Base-by-base conservation (phyloP, 2,113 vertebrate species). In the Syngnathus floridae region DNA sequence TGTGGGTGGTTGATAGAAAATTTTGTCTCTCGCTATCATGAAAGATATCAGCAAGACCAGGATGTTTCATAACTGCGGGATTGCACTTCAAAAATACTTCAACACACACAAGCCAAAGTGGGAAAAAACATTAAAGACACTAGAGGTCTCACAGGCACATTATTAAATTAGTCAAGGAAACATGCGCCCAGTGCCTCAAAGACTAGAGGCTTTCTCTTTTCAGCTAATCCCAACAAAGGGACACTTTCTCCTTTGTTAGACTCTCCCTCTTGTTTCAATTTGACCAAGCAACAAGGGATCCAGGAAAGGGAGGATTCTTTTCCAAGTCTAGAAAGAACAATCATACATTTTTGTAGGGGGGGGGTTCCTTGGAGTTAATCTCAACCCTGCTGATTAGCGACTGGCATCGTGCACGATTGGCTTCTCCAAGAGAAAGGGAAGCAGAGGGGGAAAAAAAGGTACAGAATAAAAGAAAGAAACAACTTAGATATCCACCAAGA, bases 111-210 rank as follows among this genome's bases (percentile, higher is more conserved):
- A 60, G 16, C n/a, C 49, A 59, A 79, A 58, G 58, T 41, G 12
- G 54, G 4, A 46, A 49, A 41, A 10, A 37, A 40, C 62, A 37
- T 48, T 12, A 43, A 46, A 36, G 58, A 64, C 54, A 70, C 43
- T 60, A 61, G 54, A 73, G 62, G 70, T 73, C 74, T 79, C 76
- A 46, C 16, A 65, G 62, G 78, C 74, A 78, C 7, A 16, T 86
- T 89, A 87, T 88, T 89, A 82, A 88, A 87, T 87, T 87, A 88
- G 80, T 84, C 78, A 67, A 62, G 78, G 82, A 84, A 87, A 86
- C 77, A 80, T 61, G 70, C 19, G 64, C 71, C 75, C 67, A 76
- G 77, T 64, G 71, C 78, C 79, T 83, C 73, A 80, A 83, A 88
- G 67, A 88, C 78, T 80, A 86, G 70, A 82, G 72, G 58, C 70